Base-by-base conservation (phyloP, 2,113 vertebrate species). In the Typhlomys cinereus region DNA sequence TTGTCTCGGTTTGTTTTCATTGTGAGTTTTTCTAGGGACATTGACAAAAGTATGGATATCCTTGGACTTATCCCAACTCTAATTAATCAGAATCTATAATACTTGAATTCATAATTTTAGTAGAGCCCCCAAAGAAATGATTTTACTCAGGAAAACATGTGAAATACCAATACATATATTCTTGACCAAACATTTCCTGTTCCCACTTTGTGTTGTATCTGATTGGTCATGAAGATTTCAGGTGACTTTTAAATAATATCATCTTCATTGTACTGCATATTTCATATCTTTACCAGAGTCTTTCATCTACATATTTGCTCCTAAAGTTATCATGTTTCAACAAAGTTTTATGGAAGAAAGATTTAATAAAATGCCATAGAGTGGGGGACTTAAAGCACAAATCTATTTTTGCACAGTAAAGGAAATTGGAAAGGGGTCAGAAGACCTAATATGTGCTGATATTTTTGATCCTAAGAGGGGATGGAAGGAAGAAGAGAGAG, bases 11-110 rank as follows among this genome's bases (percentile, higher is more conserved):
- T 1, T 0, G 64, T 83, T 92, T 85, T 48, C 50, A 76, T 88
- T 46, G 61, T 90, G 94, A 93, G 70, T 85, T 95, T 96, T 62
- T 89, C 84, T 88, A 82, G 21, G 34, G 39, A 87, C 39, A 79
- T 66, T 80, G 66, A 80, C 66, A 76, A 85, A 93, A 96, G 52
- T 83, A 34, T 62, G 52, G 46, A 46, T 87, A 61, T 76, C 31
- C 18, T 90, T 79, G 54, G 67, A 85, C 7, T 11, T 54, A 79
- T 31, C 36, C 31, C 71, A 90, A 48, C 4, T 64, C 31, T 79
- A 88, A 75, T 36, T n/a, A 18, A 85, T 41, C 34, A 71, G 12
- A 74, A 71, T 67, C 44, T 81, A 73, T 12, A 62, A 41, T 71
- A 31, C 23, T 67, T 54, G 2, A 46, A 67, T 62, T 0, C 9